Evolutionary conservation across 1,140 invertebrate species (phyloP), one percentile per base, ranked within the genome.

Genomic region (Oreohelix idahoensis): DNA sequence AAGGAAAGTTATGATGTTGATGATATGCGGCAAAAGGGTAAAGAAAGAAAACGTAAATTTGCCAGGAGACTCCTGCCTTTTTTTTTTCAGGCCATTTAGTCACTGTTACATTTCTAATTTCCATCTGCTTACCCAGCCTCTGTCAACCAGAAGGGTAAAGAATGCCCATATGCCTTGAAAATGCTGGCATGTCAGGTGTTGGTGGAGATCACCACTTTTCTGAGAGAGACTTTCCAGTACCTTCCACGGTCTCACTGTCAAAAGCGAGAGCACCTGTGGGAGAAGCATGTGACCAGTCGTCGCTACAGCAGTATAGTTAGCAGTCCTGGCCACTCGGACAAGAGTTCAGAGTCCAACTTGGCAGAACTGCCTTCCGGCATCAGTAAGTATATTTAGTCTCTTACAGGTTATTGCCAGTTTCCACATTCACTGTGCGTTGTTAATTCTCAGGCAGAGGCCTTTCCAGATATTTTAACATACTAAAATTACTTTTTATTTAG

Each of bases 191-290:
- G 97, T 91, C 95, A 98, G 58, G 93, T 99, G 8, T 94, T 99
- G 5, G 94, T 97, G 86, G 98, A 99, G 94, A 98, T 99, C 42
- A 99, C 98, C 0, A 95, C 97, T 0, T 99, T 99, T 92, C 93
- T 99, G 35, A 93, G 99, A 26, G 99, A 99, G 93, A 99, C 97
- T 0, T 99, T 99, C 92, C 93, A 96, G 88, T 92, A 93, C 83
- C 89, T 95, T 71, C 94, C 94, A 11, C 90, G 91, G 75, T 89
- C 89, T 13, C 87, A 90, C 42, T 85, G 86, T 39, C 87, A 88
- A 39, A 87, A 87, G 63, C 73, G 86, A 36, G 89, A 90, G 69
- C 86, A 91, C 81, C 87, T 87, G 86, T 88, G 90, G 90, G 90
- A 94, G 79, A 92, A 92, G 58, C 89, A 91, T 77, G 81, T 90